Evolutionary conservation across 2,888 invertebrate genomes (phyloP).

Genomic region (Hofmannophila pseudospretella): DNA sequence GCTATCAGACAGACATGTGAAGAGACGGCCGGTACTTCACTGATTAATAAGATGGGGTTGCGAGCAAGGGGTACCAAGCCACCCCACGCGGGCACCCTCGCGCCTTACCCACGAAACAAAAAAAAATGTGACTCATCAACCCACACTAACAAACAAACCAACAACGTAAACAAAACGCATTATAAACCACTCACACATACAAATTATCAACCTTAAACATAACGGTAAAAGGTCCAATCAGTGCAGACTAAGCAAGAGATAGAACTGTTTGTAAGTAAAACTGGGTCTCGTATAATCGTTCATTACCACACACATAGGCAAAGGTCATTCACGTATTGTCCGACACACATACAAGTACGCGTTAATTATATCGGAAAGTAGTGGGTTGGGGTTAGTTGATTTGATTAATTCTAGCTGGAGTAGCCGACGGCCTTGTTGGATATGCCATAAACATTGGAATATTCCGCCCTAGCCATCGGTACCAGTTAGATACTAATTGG

Average conservation of each 20-base stretch:
- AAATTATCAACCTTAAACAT: conserved; percentile 59
- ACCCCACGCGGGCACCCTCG: conserved; percentile 67
- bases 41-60: conserved; percentile 79
- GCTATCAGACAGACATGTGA: conserved; percentile 68
- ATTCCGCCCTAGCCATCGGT: conserved; percentile 52
- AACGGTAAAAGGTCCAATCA: conserved; percentile 47
- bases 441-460: conserved; percentile 67
- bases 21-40: conserved; percentile 75
- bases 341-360: conserved; percentile 66
- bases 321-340: conserved; percentile 60
- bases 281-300: conserved; percentile 74
- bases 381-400: conserved; percentile 76
- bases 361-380: conserved; percentile 78
- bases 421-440: conserved; percentile 63
- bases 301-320: conserved; percentile 72
- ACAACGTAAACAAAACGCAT: conserved; percentile 36
- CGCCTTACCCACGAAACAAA: conserved; percentile 78
- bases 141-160: conserved; percentile 62
- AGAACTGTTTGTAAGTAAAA: conserved; percentile 52
- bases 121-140: conserved; percentile 80
- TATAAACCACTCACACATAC: conserved; percentile 39
- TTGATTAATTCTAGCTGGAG: conserved; percentile 76
- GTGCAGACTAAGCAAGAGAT: conserved; percentile 27
- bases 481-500: conserved; percentile 47
- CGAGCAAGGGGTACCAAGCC: conserved; percentile 66